phyloP scores from a whole-genome alignment of 2,888 invertebrate species.

The Tyria jacobaeae region DNA sequence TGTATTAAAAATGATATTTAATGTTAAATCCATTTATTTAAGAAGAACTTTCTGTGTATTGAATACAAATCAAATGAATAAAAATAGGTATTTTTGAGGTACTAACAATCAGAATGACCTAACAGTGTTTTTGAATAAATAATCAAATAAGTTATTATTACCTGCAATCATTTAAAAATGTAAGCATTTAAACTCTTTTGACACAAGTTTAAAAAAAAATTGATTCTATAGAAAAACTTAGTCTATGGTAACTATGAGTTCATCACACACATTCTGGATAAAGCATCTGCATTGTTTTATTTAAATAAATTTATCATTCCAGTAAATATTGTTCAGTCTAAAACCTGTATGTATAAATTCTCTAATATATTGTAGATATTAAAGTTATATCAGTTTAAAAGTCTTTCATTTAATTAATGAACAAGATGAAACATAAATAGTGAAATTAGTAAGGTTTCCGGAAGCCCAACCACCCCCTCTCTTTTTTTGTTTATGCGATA shows the following conservation, averaged over 20 bases:
- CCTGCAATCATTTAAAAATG: no score
- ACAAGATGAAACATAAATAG: no score
- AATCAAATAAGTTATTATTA: no score
- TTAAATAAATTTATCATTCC: slow-evolving; percentile 37
- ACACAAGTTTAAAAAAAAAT: background rate
- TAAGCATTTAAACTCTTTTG: slow-evolving; percentile 1
- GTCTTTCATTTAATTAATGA: slow-evolving; percentile 40
- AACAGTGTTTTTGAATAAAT: slow-evolving; percentile 5
- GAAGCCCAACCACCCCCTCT: no score
- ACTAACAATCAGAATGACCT: slow-evolving; percentile 12
- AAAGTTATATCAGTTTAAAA: slow-evolving; percentile 65
- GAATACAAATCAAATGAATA: slow-evolving; percentile 8
- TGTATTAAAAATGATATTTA: slow-evolving; percentile 33
- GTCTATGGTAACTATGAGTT: slow-evolving; percentile 6
- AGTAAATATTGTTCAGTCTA: slow-evolving; percentile 26
- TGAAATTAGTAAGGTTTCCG: no score
- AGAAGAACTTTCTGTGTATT: slow-evolving; percentile 8
- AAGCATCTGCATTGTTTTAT: background rate
- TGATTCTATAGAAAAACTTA: background rate
- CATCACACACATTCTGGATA: slow-evolving; percentile 4
- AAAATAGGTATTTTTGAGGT: slow-evolving; percentile 4
- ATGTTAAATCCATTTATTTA: slow-evolving; percentile 11
- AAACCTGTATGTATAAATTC: slow-evolving; percentile 41
- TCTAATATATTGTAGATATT: slow-evolving; percentile 62
- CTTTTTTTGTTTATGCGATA: no score